A percentile compares a stretch with the other conserved stretches of the same genome.
phyloP scores from a whole-genome alignment of 2,888 invertebrate species.

The Pilophorus perplexus region DNA sequence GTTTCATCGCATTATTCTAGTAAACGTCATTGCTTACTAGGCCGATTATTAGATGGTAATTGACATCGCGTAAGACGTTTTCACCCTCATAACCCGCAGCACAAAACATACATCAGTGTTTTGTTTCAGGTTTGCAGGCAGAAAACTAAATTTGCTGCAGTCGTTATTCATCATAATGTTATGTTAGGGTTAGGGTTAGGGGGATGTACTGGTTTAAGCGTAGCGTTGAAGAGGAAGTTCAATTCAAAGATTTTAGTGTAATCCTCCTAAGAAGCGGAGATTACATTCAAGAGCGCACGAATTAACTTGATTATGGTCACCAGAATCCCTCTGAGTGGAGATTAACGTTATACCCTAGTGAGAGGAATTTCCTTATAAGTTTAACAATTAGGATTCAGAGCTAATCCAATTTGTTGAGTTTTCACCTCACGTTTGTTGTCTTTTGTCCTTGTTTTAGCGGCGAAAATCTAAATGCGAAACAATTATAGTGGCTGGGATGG shows the following conservation, averaged over 20 bases:
- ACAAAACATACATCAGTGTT: too few species aligned
- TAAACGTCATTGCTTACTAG: too few species aligned
- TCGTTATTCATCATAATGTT: too few species aligned
- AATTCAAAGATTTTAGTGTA: neutral
- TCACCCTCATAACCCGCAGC: too few species aligned
- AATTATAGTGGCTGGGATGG: neutral
- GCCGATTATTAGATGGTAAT: too few species aligned
- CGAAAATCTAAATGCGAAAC: neutral
- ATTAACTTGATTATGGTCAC: constrained; percentile 15
- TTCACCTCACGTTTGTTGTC: constrained; percentile 26
- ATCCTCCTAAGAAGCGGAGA: constrained; percentile 20
- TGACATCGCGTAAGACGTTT: too few species aligned
- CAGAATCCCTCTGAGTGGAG: neutral
- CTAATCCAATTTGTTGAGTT: constrained; percentile 27
- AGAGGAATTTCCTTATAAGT: constrained; percentile 15
- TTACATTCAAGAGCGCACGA: constrained; percentile 9
- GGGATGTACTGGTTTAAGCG: too few species aligned
- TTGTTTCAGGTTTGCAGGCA: too few species aligned
- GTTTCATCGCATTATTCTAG: too few species aligned
- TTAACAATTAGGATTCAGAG: constrained; percentile 17
- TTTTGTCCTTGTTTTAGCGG: constrained; percentile 2
- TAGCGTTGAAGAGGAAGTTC: too few species aligned
- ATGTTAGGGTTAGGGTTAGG: too few species aligned
- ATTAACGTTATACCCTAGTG: constrained; percentile 19
- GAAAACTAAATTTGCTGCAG: too few species aligned